Base-by-base conservation (phyloP, 2,888 invertebrate genomes). In the Caenorhabditis sp. region DNA sequence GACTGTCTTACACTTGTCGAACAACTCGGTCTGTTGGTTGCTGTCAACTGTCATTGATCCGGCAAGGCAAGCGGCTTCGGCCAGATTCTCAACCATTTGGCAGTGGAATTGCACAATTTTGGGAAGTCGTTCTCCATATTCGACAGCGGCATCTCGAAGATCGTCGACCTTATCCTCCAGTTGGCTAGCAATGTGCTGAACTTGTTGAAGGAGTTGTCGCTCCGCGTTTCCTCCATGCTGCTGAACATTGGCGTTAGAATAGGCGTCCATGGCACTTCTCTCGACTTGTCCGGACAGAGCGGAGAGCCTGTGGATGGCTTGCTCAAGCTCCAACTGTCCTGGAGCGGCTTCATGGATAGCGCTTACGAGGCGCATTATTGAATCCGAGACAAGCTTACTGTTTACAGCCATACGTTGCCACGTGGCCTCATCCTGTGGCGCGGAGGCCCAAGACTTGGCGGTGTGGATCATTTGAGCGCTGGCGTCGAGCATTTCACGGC, bases 391-490 rank as follows among this genome's bases (percentile, higher is more conserved):
- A 64, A 65, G 81, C 32, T 72, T 58, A 92, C 97, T 97, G 93
- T 97, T 96, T 88, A 95, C 95, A 0, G 98, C 97, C 81, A 99
- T 94, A 77, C 95, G 94, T 92, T 97, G 97, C 97, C 98, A 98
- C 24, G 96, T 96, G 0, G 95, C 94, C 2, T 97, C 95, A 93
- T 98, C 98, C 85, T 95, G 95, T 0, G 97, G 97, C 4, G 85
- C 67, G 13, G 84, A 94, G 0, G 96, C 96, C 82, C 99, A 93
- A 65, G 95, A 95, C 91, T 79, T 83, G 15, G 86, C 86, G 0
- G 85, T 85, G 5, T 71, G 81, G 65, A 99, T 95, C 95, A 99
- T 97, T 53, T 95, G 94, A 89, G 95, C 95, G 0, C 96, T 95
- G n/a, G 96, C 95, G 89, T 96, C 95, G 20, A 91, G 83, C 90